These are phyloP conservation scores for Cryptocephalus primarius DNA, from an alignment of 2,888 invertebrate genomes.

Conservation along the genomic window DNA sequence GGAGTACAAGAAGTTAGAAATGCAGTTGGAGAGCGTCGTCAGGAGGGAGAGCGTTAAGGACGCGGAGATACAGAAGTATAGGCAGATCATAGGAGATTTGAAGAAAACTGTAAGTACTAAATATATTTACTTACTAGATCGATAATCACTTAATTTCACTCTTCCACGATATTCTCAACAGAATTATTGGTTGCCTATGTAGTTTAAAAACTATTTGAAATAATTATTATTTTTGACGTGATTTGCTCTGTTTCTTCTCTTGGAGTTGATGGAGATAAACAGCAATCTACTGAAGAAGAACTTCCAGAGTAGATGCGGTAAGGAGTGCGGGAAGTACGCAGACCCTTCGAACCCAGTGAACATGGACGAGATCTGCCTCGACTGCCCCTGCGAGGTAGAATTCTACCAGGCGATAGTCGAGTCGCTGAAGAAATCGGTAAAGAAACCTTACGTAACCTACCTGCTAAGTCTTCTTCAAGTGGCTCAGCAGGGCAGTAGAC, in stretches of 20 bases:
- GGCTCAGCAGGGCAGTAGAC: too few relatives aligned
- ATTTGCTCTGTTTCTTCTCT: background rate
- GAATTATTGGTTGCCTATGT: too few relatives aligned
- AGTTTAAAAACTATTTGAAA: too few relatives aligned
- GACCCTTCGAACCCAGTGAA: constrained; percentile 5
- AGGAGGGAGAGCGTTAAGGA: constrained; percentile 18
- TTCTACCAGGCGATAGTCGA: constrained; percentile 21
- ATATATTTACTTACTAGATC: too few relatives aligned
- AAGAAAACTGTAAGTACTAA: constrained; percentile 21
- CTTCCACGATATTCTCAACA: too few relatives aligned
- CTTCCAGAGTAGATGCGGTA: constrained; percentile 10
- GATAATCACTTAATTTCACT: too few relatives aligned
- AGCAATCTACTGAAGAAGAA: constrained; percentile 17
- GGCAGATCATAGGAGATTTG: constrained; percentile 22
- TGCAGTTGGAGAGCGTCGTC: constrained; percentile 9
- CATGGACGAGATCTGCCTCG: constrained; percentile 9
- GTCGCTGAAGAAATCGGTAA: constrained; percentile 19
- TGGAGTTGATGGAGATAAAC: constrained; percentile 21
- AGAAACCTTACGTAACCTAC: background rate
- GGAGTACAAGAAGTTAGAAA: constrained; percentile 13
- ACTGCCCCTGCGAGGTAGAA: constrained; percentile 20
- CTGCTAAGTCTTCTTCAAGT: too few relatives aligned
- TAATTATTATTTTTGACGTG: too few relatives aligned
- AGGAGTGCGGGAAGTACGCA: constrained; percentile 10
- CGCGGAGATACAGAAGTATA: constrained; percentile 18